These are phyloP conservation scores for Heterotis niloticus DNA, from an alignment of 2,113 vertebrate species.

Conservation along the genomic window DNA sequence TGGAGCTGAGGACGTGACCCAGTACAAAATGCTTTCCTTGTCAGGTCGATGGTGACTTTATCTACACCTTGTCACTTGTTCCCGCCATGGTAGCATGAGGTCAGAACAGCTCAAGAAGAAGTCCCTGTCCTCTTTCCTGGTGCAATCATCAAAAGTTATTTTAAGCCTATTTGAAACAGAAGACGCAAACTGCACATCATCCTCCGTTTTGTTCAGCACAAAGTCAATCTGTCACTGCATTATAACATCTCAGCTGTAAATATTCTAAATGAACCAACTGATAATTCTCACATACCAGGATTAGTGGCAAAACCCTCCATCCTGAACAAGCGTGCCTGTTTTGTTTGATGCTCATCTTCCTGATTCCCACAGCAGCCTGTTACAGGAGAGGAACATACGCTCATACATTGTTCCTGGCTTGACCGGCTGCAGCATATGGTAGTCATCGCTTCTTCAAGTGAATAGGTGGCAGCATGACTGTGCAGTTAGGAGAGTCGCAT, in stretches of 20 bases:
- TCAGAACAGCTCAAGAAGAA: not conserved
- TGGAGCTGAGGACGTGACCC: not conserved
- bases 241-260: not conserved
- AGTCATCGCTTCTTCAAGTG: not conserved
- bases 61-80: not conserved
- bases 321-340: not conserved
- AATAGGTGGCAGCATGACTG: not conserved
- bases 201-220: not conserved
- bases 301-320: not conserved
- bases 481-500: not conserved
- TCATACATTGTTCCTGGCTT: not conserved
- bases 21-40: not conserved
- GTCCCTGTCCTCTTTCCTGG: not conserved
- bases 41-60: slow-evolving; percentile 15
- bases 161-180: slow-evolving; percentile 15
- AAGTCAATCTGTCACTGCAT: not conserved
- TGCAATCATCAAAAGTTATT: slow-evolving; percentile 4
- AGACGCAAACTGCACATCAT: too few relatives aligned
- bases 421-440: not conserved
- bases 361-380: slow-evolving; percentile 17
- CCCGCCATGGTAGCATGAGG: not conserved
- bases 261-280: not conserved
- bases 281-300: not conserved
- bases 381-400: not conserved
- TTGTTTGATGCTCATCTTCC: not conserved